Base-by-base conservation (phyloP, 2,888 invertebrate species). In the Empis livida region DNA sequence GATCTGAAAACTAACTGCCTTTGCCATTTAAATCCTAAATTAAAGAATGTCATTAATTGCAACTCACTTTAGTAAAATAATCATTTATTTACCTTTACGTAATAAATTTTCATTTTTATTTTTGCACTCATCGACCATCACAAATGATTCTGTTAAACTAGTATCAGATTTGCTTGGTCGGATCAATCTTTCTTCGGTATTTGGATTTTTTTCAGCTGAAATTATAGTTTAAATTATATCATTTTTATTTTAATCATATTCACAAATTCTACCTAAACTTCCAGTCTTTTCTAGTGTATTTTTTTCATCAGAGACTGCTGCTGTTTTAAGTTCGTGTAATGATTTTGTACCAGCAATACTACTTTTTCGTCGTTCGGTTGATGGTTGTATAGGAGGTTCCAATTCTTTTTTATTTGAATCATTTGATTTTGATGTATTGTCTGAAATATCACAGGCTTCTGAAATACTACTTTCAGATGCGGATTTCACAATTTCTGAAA, bases 1-100 rank as follows among this genome's bases (percentile, higher is more conserved):
- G 92, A 93, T 61, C 94, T 80, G 64, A 94, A 89, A 50, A 93
- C 83, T 55, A 96, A 73, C 61, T 94, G 92, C 49, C 92, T 79
- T 65, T 84, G 83, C 96, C 96, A 96, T 59, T 81, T 82, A 63
- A 88, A 86, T 45, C 88, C 83, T 78, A 41, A 14, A 40, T 55
- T 31, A 41, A 46, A 48, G 5, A 40, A 17, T n/a, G n/a, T n/a
- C n/a, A n/a, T n/a, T n/a, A n/a, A n/a, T n/a, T n/a, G n/a, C n/a
- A n/a, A n/a, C n/a, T n/a, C n/a, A n/a, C n/a, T n/a, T n/a, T n/a
- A n/a, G n/a, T n/a, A n/a, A n/a, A 38, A 42, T 14, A 35, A 32
- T 39, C 20, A 16, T 6, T 27, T 13, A 30, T 46, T 38, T 51
- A 66, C 67, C 68, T 59, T 64, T 66, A 50, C 67, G 57, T 30